Evolutionary conservation across 1,140 invertebrate genomes (phyloP).

Genomic region (Samia ricini): DNA sequence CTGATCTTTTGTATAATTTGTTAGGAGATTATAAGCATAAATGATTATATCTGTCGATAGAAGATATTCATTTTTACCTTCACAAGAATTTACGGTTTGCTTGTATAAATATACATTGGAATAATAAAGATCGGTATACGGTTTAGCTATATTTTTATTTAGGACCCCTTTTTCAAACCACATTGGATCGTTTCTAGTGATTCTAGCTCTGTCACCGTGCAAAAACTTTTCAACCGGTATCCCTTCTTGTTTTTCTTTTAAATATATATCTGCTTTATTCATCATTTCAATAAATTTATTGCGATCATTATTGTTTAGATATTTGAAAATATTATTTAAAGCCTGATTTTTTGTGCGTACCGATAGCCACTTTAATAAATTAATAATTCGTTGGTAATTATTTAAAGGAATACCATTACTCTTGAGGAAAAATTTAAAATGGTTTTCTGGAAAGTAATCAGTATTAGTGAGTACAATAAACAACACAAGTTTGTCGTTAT

Average conservation of each 20-base stretch:
- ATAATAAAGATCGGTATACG: conserved; percentile 32
- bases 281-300: not conserved
- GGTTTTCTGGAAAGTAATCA: conserved; percentile 26
- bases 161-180: conserved; percentile 44
- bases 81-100: not conserved
- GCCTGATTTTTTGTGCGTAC: not conserved
- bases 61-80: conserved; percentile 10
- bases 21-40: conserved; percentile 43
- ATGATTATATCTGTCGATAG: conserved; percentile 34
- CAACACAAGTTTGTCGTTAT: conserved; percentile 29
- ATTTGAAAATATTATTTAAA: not conserved
- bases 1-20: conserved; percentile 25
- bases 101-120: not conserved
- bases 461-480: conserved; percentile 32
- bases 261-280: not conserved
- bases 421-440: conserved; percentile 20
- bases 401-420: not conserved
- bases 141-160: conserved; percentile 20
- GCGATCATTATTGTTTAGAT: not conserved
- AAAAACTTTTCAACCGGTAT: not conserved
- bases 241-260: not conserved
- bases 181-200: not conserved
- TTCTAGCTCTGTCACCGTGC: not conserved
- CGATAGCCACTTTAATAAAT: conserved; percentile 5
- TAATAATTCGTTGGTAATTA: not conserved